These are phyloP conservation scores for Chitala chitala DNA, from an alignment of 2,113 vertebrate species.

Conservation along the genomic window DNA sequence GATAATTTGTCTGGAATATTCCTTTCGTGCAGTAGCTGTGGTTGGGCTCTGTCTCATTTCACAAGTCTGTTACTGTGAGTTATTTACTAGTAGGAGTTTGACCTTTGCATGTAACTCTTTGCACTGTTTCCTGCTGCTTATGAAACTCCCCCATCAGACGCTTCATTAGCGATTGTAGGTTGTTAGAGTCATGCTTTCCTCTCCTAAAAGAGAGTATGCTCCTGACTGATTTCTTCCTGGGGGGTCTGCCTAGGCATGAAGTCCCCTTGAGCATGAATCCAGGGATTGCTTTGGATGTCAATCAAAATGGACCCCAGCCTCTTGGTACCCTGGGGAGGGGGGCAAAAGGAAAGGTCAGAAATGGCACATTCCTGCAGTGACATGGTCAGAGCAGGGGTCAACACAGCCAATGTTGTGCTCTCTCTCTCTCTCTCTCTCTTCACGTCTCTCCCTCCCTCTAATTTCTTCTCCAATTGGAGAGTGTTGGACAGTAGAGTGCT, in stretches of 20 bases:
- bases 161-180: conserved; percentile 34
- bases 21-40: neutral
- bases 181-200: conserved; percentile 24
- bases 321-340: neutral
- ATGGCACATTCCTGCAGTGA: conserved; percentile 44
- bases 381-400: conserved; percentile 34
- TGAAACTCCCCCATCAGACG: conserved; percentile 31
- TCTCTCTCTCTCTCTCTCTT: neutral
- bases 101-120: conserved; percentile 3
- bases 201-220: conserved; percentile 1
- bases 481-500: neutral
- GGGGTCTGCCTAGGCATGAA: neutral
- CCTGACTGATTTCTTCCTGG: neutral
- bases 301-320: neutral
- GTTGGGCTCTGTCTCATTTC: conserved; percentile 27
- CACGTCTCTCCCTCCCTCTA: neutral
- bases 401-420: conserved; percentile 27
- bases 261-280: conserved; percentile 7
- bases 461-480: no score
- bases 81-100: conserved; percentile 15
- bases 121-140: conserved; percentile 33
- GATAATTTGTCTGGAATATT: conserved; percentile 16
- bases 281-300: conserved; percentile 9
- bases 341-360: conserved; percentile 36
- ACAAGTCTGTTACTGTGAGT: conserved; percentile 36